Conservation (phyloP, 2,888 invertebrate genomes). For the Hirtodrosophila duncani region DNA sequence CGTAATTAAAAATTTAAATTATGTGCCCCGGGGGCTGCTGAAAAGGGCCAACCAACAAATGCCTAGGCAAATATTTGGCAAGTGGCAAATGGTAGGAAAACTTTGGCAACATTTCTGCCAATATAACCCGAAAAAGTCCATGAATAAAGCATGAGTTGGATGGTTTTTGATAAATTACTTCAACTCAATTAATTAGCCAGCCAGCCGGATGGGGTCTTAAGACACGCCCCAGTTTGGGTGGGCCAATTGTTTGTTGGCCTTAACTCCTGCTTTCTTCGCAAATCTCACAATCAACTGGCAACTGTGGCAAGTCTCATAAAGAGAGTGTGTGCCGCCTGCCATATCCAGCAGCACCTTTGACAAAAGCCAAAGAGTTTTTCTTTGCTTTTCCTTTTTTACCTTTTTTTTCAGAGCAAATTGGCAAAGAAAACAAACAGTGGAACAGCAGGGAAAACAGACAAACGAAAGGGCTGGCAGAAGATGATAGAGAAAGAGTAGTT, state of each 20-base stretch:
- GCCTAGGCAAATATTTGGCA: slow-evolving; percentile 54
- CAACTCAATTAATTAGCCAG: slow-evolving; percentile 72
- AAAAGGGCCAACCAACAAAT: slow-evolving; percentile 13
- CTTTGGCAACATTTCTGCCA: slow-evolving; percentile 24
- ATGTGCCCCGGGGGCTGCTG: slow-evolving; percentile 46
- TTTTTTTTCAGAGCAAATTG: slow-evolving; percentile 29
- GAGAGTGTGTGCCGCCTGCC: no score
- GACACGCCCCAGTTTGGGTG: background rate
- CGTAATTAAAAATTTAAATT: slow-evolving; percentile 68
- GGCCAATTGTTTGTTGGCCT: slow-evolving; percentile 31
- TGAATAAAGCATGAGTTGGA: slow-evolving; percentile 10
- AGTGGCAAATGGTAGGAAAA: slow-evolving; percentile 30
- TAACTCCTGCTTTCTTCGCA: slow-evolving; percentile 56
- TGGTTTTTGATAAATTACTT: slow-evolving; percentile 52
- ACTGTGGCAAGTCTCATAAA: background rate
- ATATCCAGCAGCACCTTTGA: slow-evolving; percentile 36
- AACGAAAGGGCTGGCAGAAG: slow-evolving; percentile 44
- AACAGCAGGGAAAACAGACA: slow-evolving; percentile 12
- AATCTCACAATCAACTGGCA: slow-evolving; percentile 36
- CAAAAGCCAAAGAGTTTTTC: no score
- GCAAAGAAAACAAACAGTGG: slow-evolving; percentile 41
- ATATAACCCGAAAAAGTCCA: slow-evolving; percentile 23
- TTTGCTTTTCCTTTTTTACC: background rate
- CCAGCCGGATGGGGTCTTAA: background rate
- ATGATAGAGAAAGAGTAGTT: slow-evolving; percentile 4